Evolutionary conservation across 92 coral and sea anemone genomes (phyloP), one percentile per base, ranked within the genome.

Genomic region (Phenganax subtilis): DNA sequence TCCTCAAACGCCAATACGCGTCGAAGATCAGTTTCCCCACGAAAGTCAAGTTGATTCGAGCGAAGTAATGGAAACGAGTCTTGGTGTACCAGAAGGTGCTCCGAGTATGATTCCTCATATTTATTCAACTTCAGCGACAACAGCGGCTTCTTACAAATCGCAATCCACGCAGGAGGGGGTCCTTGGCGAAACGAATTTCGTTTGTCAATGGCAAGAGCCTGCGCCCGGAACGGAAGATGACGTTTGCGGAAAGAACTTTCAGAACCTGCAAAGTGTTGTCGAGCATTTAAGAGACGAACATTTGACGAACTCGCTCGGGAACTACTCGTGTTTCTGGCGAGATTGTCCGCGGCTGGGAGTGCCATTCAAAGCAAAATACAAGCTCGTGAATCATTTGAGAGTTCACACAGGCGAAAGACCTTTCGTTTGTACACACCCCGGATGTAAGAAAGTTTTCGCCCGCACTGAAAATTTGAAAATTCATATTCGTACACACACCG

Each of bases 351-450:
- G 99, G 61, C 87, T 89, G 8, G 97, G 99, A 63, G 83, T 92
- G 60, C 99, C 99, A 7, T 96, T 96, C 63, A 96, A 96, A 85
- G 99, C 99, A n/a, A 96, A 96, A 81, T 96, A 96, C 87, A 96
- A 96, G 78, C 87, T 96, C 3, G 93, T 96, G 60, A 96, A 96
- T 76, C 99, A 96, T 84, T 87, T 96, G 31, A 75, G 99, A 60
- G 99, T 96, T 2, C 99, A 96, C 81, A 96, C 99, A 12, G 99
- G 99, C 6, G 99, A 96, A 68, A 92, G 92, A 77, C 99, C 99
- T 0, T 96, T 96, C 54, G 89, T 87, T n/a, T 96, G 99, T 63
- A 88, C 92, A 3, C 91, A 92, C 58, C 88, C 88, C 6, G 93
- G 91, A 31, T 92, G 97, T 57, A 89, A 91, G 67, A 96, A 96